A percentile compares a stretch with the other conserved stretches of the same genome.
phyloP scores from a whole-genome alignment of 2,888 invertebrate species.

The Calliscelio sp. region DNA sequence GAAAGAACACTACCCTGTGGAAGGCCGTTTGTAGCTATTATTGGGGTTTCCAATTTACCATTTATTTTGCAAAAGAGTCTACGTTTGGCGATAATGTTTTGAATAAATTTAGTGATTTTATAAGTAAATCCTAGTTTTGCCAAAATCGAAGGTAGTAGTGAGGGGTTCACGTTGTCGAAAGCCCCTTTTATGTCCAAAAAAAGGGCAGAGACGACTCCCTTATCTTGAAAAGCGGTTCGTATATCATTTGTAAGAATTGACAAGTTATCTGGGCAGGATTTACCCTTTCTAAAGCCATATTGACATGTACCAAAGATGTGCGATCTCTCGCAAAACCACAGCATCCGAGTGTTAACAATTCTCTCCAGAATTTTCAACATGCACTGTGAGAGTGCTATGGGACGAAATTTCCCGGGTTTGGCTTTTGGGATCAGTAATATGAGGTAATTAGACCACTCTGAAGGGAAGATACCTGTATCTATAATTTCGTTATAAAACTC shows the following conservation, averaged over 20 bases:
- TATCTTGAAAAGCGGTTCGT: background rate
- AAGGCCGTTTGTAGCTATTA: background rate
- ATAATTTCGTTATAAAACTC: background rate
- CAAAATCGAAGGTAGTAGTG: background rate
- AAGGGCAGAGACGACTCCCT: background rate
- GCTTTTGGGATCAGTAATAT: background rate
- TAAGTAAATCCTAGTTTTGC: background rate
- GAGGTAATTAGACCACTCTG: background rate
- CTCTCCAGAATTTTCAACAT: conserved; percentile 2
- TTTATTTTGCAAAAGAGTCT: background rate
- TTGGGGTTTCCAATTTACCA: background rate
- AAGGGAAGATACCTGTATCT: background rate
- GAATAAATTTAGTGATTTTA: background rate
- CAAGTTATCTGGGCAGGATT: background rate
- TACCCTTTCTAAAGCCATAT: conserved; percentile 26
- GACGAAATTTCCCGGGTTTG: background rate
- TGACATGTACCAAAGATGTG: background rate
- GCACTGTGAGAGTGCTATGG: conserved; percentile 15
- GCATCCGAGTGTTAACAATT: conserved; percentile 8
- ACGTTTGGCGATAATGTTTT: background rate
- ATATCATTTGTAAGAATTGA: conserved; percentile 6
- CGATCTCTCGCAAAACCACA: background rate
- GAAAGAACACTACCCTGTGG: background rate
- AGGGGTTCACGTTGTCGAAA: background rate
- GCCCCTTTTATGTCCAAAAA: conserved; percentile 2